Evolutionary conservation across 2,797 vertebrate species (phyloP).

Genomic region (Thalassophryne amazonica): DNA sequence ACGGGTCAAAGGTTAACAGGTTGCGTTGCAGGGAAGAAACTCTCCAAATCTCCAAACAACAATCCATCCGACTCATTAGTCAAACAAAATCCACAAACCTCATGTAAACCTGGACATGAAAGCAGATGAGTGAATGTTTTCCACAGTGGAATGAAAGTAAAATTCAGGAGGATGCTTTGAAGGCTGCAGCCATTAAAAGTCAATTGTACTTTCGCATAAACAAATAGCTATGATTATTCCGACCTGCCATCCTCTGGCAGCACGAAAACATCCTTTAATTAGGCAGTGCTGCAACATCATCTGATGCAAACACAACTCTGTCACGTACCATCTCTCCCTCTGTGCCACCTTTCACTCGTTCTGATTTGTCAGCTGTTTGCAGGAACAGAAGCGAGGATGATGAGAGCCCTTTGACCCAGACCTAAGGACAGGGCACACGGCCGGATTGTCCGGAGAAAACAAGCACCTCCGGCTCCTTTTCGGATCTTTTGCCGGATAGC

Average conservation of each 20-base stretch:
- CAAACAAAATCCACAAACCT: slow-evolving; percentile 37
- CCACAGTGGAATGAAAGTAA: slow-evolving; percentile 72
- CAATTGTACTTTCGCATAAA: slow-evolving; percentile 75
- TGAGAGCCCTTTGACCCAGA: slow-evolving; percentile 64
- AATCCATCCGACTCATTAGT: slow-evolving; percentile 27
- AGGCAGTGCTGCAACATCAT: slow-evolving; percentile 56
- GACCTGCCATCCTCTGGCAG: slow-evolving; percentile 72
- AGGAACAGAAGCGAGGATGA: slow-evolving; percentile 54
- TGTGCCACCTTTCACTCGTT: slow-evolving; percentile 68
- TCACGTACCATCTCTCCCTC: slow-evolving; percentile 42
- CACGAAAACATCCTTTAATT: slow-evolving; percentile 77
- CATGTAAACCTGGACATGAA: slow-evolving; percentile 49
- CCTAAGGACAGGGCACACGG: slow-evolving; percentile 52
- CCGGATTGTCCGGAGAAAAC: slow-evolving; percentile 65
- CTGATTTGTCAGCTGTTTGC: slow-evolving; percentile 75
- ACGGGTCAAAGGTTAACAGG: too few relatives aligned
- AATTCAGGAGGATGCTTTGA: slow-evolving; percentile 64
- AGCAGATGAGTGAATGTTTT: slow-evolving; percentile 68
- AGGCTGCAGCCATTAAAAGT: slow-evolving; percentile 77
- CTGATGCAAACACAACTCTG: slow-evolving; percentile 63
- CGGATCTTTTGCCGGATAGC: slow-evolving; percentile 60
- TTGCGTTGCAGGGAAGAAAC: too few relatives aligned
- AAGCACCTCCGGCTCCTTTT: slow-evolving; percentile 56
- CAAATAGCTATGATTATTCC: slow-evolving; percentile 81
- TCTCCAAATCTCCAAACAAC: slow-evolving; percentile 14